phyloP scores from a whole-genome alignment of 2,113 vertebrate genomes.

The Brachypteracias leptosomus region DNA sequence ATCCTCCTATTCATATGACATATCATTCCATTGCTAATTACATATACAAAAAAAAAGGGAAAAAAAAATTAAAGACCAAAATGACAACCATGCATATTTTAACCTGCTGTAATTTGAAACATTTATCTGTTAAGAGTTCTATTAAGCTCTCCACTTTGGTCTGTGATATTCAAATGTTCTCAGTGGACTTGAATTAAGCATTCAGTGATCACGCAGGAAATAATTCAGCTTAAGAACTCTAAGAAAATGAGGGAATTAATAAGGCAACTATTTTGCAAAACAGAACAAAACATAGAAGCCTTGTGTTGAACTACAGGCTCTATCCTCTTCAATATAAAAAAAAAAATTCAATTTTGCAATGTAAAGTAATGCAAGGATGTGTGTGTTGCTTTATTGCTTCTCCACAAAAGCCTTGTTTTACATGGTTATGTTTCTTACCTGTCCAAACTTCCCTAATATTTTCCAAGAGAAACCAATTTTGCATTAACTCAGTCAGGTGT shows the following conservation, averaged over 20 bases:
- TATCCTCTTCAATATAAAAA: not conserved
- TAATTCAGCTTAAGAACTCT: not conserved
- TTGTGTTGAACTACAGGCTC: not conserved
- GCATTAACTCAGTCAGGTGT: not conserved
- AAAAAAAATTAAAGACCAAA: not conserved
- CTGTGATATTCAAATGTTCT: not conserved
- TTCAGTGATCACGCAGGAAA: not conserved
- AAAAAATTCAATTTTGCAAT: not conserved
- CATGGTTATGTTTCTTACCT: not conserved
- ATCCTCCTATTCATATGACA: not conserved
- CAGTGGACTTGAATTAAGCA: not conserved
- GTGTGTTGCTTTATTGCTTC: not conserved
- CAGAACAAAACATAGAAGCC: not conserved
- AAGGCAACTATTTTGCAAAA: not conserved
- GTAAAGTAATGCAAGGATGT: not conserved
- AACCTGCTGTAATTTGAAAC: not conserved
- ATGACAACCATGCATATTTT: not conserved
- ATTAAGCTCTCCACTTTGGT: not conserved
- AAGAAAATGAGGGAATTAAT: not conserved
- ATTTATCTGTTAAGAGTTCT: not conserved
- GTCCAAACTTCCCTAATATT: not conserved
- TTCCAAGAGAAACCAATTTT: not conserved
- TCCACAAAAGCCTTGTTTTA: not conserved
- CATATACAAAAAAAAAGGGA: rapidly evolving
- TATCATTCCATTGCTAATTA: not conserved